phyloP scores from a whole-genome alignment of 1,140 invertebrate species.

The Subanguina moxae region DNA sequence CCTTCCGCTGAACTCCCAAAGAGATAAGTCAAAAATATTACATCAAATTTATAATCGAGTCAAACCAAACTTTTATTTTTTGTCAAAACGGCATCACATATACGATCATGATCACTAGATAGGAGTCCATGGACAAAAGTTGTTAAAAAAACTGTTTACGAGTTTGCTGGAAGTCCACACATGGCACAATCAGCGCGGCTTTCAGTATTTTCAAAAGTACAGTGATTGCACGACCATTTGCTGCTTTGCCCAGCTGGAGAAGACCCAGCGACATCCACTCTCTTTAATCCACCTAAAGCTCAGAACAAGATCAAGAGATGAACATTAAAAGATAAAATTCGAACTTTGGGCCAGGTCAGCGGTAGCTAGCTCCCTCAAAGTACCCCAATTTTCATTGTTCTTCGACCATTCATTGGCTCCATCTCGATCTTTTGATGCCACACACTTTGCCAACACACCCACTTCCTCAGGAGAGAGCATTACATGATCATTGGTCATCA shows the following conservation, averaged over 20 bases:
- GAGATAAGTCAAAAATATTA: too few relatives aligned
- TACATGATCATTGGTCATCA: constrained; percentile 51
- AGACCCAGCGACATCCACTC: not conserved
- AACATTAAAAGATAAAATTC: too few relatives aligned
- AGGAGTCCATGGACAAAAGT: too few relatives aligned
- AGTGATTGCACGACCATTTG: constrained; percentile 50
- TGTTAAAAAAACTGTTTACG: too few relatives aligned
- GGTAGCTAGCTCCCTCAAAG: constrained; percentile 31
- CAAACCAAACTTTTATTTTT: too few relatives aligned
- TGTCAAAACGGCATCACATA: too few relatives aligned
- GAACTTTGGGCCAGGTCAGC: constrained; percentile 3
- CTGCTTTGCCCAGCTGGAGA: not conserved
- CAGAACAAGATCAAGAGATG: constrained; percentile 2
- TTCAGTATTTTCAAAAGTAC: constrained; percentile 52
- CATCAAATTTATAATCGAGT: too few relatives aligned
- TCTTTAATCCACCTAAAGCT: not conserved
- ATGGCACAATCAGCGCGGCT: constrained; percentile 41
- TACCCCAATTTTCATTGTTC: constrained; percentile 47
- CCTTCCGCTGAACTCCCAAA: too few relatives aligned
- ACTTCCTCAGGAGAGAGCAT: constrained; percentile 47
- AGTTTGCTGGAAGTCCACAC: constrained; percentile 44
- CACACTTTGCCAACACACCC: constrained; percentile 22
- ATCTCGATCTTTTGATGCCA: constrained; percentile 34
- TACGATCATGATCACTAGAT: too few relatives aligned
- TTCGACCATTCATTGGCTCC: constrained; percentile 46